Evolutionary conservation across 2,888 invertebrate genomes (phyloP).

Genomic region (Sicus ferrugineus): DNA sequence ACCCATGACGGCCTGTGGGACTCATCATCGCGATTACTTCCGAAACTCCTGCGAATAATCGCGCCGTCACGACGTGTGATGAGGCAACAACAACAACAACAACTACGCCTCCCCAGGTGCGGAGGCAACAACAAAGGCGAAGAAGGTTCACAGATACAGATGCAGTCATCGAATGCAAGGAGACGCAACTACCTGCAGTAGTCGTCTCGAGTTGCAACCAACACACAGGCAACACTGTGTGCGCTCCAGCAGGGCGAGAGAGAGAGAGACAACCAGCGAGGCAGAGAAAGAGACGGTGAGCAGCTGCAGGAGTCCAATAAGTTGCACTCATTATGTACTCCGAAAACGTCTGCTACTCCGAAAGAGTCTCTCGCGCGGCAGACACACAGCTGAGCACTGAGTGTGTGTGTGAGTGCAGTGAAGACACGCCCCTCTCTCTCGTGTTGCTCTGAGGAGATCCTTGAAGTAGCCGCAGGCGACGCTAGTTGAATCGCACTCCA

Average conservation of each 20-base stretch:
- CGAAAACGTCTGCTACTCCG: constrained; percentile 40
- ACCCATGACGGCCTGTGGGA: no score
- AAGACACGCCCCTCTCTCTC: constrained; percentile 11
- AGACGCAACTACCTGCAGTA: background rate
- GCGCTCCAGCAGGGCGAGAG: background rate
- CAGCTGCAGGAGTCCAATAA: background rate
- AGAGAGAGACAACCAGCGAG: constrained; percentile 12
- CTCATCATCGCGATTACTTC: no score
- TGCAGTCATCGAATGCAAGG: no score
- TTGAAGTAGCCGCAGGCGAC: no score
- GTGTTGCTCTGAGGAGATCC: no score
- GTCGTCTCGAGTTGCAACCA: background rate
- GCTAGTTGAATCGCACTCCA: no score
- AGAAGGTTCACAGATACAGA: no score
- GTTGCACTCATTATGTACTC: constrained; percentile 20
- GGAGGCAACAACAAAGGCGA: no score
- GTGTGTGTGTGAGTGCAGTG: background rate
- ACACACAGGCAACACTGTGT: no score
- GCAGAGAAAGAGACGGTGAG: constrained; percentile 11
- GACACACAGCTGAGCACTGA: background rate
- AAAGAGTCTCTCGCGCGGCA: constrained; percentile 26
- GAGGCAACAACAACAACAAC: background rate
- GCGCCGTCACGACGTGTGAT: no score
- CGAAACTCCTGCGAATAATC: no score
- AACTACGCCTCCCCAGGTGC: no score